Conservation (phyloP, 2,888 invertebrate species). For the Syrphus vitripennis region DNA sequence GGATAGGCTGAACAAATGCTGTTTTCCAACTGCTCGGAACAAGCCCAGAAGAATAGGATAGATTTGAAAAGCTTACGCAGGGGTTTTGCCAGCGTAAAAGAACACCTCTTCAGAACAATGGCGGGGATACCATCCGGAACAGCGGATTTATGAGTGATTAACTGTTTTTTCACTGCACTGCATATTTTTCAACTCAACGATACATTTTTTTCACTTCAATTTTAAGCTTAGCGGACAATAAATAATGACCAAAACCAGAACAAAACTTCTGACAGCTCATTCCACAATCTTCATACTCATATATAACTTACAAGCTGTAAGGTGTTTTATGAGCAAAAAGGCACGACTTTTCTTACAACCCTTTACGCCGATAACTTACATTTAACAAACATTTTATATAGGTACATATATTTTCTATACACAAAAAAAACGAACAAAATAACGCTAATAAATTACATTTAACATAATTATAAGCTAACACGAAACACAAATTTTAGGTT, state of each 20-base stretch:
- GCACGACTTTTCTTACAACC: constrained; percentile 20
- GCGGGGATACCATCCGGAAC: no score
- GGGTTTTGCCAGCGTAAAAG: no score
- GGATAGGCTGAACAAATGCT: no score
- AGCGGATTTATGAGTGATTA: no score
- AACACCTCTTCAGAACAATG: no score
- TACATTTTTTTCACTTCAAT: neutral
- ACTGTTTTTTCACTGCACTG: no score
- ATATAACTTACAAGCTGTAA: neutral
- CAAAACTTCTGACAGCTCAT: neutral
- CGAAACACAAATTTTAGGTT: constrained; percentile 43
- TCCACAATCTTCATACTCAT: neutral
- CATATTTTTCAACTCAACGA: no score
- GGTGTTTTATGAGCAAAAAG: constrained; percentile 34
- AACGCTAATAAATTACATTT: constrained; percentile 11
- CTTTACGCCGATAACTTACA: constrained; percentile 12
- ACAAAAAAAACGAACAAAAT: neutral
- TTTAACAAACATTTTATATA: constrained; percentile 6
- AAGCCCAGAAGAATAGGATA: no score
- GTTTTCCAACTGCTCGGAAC: no score
- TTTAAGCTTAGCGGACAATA: neutral
- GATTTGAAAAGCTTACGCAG: no score
- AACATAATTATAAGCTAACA: constrained; percentile 55
- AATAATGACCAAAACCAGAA: neutral
- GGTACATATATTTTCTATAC: no score